Conservation (phyloP, 2,888 invertebrate genomes). For the Hydriomena furcata region DNA sequence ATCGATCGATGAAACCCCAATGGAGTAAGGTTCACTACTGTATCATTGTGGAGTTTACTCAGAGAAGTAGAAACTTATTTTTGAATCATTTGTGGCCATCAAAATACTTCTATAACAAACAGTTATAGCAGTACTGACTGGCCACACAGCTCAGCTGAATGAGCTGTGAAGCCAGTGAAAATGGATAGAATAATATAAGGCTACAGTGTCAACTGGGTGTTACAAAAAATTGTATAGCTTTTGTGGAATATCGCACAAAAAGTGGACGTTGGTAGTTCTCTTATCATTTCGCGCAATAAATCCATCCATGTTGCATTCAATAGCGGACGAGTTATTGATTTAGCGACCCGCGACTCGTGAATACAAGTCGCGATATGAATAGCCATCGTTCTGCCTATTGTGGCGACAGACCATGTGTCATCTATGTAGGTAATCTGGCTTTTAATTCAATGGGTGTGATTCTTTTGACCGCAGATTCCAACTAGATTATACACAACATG, state of each 20-base stretch:
- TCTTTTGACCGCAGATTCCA: too few relatives aligned
- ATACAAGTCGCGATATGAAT: neutral
- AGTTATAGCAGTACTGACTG: too few relatives aligned
- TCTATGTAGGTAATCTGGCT: neutral
- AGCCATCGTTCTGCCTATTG: neutral
- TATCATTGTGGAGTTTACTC: too few relatives aligned
- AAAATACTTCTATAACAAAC: too few relatives aligned
- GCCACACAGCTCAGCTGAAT: too few relatives aligned
- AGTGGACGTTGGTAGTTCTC: neutral
- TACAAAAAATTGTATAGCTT: neutral
- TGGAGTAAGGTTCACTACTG: neutral
- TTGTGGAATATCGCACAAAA: neutral
- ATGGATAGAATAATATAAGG: too few relatives aligned
- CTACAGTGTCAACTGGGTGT: neutral
- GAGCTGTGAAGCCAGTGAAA: too few relatives aligned
- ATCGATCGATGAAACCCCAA: conserved; percentile 3
- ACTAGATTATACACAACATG: too few relatives aligned
- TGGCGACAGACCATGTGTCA: neutral
- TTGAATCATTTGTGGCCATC: too few relatives aligned
- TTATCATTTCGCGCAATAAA: conserved; percentile 1
- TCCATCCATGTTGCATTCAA: neutral
- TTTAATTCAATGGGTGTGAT: neutral
- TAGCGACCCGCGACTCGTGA: neutral
- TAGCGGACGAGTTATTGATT: neutral
- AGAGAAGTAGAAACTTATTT: too few relatives aligned